A percentile compares a stretch with the other conserved stretches of the same genome.
Conservation (phyloP, 2,113 vertebrate species). For the Brachirus orientalis region DNA sequence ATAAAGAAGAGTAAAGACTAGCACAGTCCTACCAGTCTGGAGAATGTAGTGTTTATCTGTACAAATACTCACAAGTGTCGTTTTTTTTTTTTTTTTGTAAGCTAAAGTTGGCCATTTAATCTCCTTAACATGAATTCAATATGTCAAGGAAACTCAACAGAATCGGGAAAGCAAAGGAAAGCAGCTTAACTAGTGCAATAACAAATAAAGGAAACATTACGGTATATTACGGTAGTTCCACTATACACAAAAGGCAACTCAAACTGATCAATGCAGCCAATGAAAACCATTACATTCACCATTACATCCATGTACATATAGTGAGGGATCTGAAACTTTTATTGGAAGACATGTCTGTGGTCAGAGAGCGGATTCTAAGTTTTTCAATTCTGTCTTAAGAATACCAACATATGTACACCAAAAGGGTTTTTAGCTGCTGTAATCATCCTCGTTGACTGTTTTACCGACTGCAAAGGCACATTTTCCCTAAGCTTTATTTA, state of each 20-base stretch:
- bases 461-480: background rate
- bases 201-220: slow-evolving; percentile 40
- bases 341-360: background rate
- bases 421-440: background rate
- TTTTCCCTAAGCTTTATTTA: too few species aligned
- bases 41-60: slow-evolving; percentile 9
- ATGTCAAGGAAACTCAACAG: slow-evolving; percentile 11
- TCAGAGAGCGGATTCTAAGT: background rate
- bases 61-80: slow-evolving; percentile 49
- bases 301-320: background rate
- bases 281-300: slow-evolving; percentile 6
- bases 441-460: background rate
- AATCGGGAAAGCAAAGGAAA: slow-evolving; percentile 30
- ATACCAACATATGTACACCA: too few species aligned
- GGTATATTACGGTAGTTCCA: slow-evolving; percentile 13
- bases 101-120: slow-evolving; percentile 29
- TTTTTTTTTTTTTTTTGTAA: slow-evolving; percentile 1
- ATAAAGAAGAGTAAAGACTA: slow-evolving; percentile 20
- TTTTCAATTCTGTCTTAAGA: background rate
- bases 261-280: slow-evolving; percentile 21
- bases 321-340: background rate
- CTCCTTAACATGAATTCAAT: slow-evolving; percentile 3
- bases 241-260: slow-evolving; percentile 33
- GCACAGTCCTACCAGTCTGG: slow-evolving; percentile 32
- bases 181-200: slow-evolving; percentile 39